These are phyloP conservation scores for Dendrocincla tyrannina DNA, from an alignment of 2,797 vertebrate species.

Conservation along the genomic window DNA sequence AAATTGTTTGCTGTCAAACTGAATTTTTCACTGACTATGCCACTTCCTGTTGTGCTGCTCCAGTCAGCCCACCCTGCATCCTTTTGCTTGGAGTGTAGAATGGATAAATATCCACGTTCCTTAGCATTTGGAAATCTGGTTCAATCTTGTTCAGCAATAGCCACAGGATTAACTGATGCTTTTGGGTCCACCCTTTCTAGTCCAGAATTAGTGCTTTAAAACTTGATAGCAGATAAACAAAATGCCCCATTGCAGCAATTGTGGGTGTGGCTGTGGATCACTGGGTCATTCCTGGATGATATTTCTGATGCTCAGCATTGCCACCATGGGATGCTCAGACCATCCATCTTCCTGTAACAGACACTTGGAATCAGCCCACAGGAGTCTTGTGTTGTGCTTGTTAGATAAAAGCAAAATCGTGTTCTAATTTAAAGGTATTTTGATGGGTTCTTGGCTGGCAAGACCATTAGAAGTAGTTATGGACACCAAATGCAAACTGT, in stretches of 20 bases:
- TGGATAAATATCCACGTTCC: neutral
- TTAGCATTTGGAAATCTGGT: neutral
- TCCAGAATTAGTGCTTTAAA: neutral
- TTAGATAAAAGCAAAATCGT: neutral
- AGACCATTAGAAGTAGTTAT: neutral
- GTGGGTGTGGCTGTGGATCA: neutral
- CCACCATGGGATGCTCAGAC: neutral
- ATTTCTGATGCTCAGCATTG: neutral
- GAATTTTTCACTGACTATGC: neutral
- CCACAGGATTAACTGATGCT: neutral
- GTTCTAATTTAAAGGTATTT: neutral
- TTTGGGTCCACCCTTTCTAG: neutral
- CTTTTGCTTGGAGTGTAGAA: neutral
- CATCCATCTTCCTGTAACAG: neutral
- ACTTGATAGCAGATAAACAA: neutral
- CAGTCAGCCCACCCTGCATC: neutral
- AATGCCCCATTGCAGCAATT: neutral
- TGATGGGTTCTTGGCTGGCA: conserved; percentile 1
- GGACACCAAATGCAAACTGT: neutral
- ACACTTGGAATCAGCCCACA: neutral
- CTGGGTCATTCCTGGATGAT: neutral
- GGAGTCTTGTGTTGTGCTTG: neutral
- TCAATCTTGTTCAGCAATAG: neutral
- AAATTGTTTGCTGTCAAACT: neutral
- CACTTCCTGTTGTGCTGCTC: neutral